Percentiles rank a stretch among this genome's conserved stretches.
phyloP scores from a whole-genome alignment of 2,888 invertebrate species.

The Leucophora obtusa region DNA sequence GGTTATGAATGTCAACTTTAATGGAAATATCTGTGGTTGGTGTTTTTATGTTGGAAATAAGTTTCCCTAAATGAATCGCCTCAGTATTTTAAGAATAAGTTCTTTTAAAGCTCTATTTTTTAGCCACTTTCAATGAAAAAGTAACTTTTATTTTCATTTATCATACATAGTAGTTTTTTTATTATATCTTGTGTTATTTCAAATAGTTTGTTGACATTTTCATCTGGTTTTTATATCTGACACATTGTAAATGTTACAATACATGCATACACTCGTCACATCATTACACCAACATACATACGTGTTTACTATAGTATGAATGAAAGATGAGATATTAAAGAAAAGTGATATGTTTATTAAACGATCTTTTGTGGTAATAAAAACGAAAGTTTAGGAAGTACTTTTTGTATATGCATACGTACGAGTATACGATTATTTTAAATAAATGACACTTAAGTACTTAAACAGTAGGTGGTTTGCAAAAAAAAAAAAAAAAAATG shows the following conservation, averaged over 20 bases:
- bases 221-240: constrained; percentile 35
- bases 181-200: constrained; percentile 3
- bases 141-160: neutral
- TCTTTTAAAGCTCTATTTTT: neutral
- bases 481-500: neutral
- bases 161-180: neutral
- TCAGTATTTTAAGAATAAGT: too few species aligned
- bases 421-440: neutral
- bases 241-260: constrained; percentile 12
- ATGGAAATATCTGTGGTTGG: too few species aligned
- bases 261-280: neutral
- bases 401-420: neutral
- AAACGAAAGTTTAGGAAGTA: constrained; percentile 59
- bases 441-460: neutral
- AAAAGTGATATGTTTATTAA: constrained; percentile 53
- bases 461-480: neutral
- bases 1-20: too few species aligned
- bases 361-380: constrained; percentile 42
- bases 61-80: too few species aligned
- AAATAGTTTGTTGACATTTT: constrained; percentile 55
- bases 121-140: neutral
- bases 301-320: neutral
- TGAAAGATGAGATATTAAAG: constrained; percentile 51
- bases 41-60: too few species aligned
- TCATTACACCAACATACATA: neutral